A percentile compares a stretch with the other conserved stretches of the same genome.
Conservation (phyloP, 2,888 invertebrate species). For the Dynastes hyllus region DNA sequence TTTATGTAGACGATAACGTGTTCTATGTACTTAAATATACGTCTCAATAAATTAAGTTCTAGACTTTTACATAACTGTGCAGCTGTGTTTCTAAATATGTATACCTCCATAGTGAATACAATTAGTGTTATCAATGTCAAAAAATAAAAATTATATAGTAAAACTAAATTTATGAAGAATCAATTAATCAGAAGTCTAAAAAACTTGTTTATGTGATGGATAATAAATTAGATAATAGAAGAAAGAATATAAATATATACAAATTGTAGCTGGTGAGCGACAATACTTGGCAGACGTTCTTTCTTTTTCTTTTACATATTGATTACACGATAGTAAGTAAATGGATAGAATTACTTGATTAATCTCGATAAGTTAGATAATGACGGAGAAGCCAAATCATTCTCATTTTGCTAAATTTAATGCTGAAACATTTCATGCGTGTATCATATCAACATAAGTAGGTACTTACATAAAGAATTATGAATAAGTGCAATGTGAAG, state of each 20-base stretch:
- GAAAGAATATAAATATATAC: constrained; percentile 22
- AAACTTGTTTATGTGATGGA: constrained; percentile 51
- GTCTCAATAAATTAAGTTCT: background rate
- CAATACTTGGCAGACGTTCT: constrained; percentile 57
- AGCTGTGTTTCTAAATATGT: background rate
- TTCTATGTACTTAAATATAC: background rate
- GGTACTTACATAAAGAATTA: constrained; percentile 3
- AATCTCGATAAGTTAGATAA: background rate
- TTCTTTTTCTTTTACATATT: background rate
- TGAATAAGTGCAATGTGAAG: background rate
- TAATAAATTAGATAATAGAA: constrained; percentile 47
- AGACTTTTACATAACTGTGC: constrained; percentile 10
- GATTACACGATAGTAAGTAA: background rate
- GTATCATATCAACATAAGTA: constrained; percentile 42
- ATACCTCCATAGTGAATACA: background rate
- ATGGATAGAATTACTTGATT: background rate
- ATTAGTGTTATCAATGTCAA: constrained; percentile 5
- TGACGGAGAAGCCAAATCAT: background rate
- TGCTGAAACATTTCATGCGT: constrained; percentile 6
- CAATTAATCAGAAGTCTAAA: constrained; percentile 17
- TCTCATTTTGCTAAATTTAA: constrained; percentile 7
- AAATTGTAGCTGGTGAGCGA: constrained; percentile 61
- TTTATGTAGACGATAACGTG: background rate
- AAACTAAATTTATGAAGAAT: constrained; percentile 5
- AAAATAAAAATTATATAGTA: background rate